Percentiles rank a stretch among this genome's conserved stretches.
phyloP scores from a whole-genome alignment of 1,140 invertebrate species.

The Panagrolaimus sp. region DNA sequence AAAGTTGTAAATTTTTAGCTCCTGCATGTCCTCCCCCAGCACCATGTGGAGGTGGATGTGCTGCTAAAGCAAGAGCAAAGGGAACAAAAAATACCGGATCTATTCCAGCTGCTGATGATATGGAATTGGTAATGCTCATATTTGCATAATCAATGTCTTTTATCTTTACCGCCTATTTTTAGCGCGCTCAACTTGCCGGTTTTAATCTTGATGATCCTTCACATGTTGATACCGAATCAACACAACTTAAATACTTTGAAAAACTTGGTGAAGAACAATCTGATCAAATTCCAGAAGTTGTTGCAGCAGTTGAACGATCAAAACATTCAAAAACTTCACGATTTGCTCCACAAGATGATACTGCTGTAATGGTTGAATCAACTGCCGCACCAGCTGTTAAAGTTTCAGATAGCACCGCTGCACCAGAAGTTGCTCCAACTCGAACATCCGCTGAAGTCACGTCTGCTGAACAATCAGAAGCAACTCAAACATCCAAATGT shows the following conservation, averaged over 20 bases:
- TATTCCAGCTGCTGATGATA: neutral
- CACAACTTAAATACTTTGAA: slow-evolving; percentile 2
- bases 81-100: neutral
- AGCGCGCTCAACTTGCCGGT: slow-evolving; percentile 4
- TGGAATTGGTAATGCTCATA: neutral
- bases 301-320: neutral
- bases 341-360: neutral
- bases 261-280: slow-evolving; percentile 12
- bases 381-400: neutral
- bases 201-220: slow-evolving; percentile 4
- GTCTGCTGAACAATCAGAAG: neutral
- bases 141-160: neutral
- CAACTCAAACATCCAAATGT: neutral
- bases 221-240: neutral
- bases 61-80: neutral
- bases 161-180: neutral
- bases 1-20: no score
- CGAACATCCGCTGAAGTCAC: neutral
- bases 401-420: neutral
- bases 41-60: slow-evolving; percentile 6
- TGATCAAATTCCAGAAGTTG: neutral
- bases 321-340: neutral
- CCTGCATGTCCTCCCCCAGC: slow-evolving; percentile 4
- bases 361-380: neutral
- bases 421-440: neutral